phyloP scores from a whole-genome alignment of 2,888 invertebrate genomes.

The Allophyes oxyacanthae region DNA sequence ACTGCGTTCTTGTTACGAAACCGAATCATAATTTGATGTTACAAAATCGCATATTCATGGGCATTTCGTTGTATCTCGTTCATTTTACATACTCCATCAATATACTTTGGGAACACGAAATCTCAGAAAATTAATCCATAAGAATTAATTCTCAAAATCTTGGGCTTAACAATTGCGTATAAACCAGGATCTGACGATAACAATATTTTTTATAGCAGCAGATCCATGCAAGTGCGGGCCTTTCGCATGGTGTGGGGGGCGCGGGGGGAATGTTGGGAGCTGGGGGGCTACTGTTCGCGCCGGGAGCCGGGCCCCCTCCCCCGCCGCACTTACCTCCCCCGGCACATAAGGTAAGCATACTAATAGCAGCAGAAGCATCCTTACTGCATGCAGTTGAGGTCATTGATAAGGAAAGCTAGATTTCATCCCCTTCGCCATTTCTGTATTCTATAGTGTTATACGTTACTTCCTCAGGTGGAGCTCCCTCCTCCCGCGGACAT shows the following conservation, averaged over 20 bases:
- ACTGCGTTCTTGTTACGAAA: too few species aligned
- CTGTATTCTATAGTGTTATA: neutral
- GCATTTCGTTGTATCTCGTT: too few species aligned
- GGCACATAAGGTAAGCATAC: constrained; percentile 79
- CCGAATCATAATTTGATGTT: too few species aligned
- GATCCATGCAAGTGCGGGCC: constrained; percentile 96
- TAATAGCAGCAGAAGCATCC: too few species aligned
- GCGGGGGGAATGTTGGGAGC: constrained; percentile 88
- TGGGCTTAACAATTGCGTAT: neutral
- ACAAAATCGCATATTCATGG: too few species aligned
- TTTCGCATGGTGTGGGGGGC: constrained; percentile 78
- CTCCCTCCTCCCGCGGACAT: constrained; percentile 85
- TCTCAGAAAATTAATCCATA: constrained; percentile 1
- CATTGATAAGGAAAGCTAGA: too few species aligned
- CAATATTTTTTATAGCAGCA: constrained; percentile 91
- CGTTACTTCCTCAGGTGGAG: constrained; percentile 73
- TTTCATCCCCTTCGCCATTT: too few species aligned
- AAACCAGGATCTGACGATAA: constrained; percentile 16
- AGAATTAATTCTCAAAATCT: constrained; percentile 12
- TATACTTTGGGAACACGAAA: neutral
- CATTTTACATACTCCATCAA: too few species aligned
- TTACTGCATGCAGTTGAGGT: too few species aligned
- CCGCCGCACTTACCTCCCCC: constrained; percentile 89
- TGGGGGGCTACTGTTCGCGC: constrained; percentile 83
- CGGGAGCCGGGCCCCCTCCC: constrained; percentile 82